Conservation (phyloP, 2,888 invertebrate genomes). For the Melitaea athalia region DNA sequence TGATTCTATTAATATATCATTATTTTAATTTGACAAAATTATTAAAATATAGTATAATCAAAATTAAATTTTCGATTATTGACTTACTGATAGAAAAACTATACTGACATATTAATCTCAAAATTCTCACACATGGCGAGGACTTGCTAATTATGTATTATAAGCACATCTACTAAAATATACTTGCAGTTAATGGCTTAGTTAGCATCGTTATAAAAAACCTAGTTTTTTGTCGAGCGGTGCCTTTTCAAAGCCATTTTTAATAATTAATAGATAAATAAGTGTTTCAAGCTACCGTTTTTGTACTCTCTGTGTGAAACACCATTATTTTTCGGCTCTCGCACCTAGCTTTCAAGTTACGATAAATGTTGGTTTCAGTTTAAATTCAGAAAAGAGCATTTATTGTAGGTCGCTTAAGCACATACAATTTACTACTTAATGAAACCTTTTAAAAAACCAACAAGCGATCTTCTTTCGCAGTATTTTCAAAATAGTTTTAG, state of each 20-base stretch:
- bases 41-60: too few relatives aligned
- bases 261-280: too few relatives aligned
- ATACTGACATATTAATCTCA: too few relatives aligned
- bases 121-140: too few relatives aligned
- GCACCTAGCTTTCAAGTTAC: constrained; percentile 31
- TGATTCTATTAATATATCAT: too few relatives aligned
- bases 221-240: not conserved
- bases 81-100: too few relatives aligned
- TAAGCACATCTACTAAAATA: too few relatives aligned
- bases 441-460: constrained; percentile 26
- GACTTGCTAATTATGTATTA: too few relatives aligned
- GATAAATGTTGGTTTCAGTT: constrained; percentile 32
- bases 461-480: constrained; percentile 18
- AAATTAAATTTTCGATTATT: too few relatives aligned
- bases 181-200: too few relatives aligned
- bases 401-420: constrained; percentile 34
- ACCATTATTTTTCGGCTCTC: constrained; percentile 19
- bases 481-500: not conserved
- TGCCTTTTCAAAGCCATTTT: not conserved
- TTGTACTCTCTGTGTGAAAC: not conserved
- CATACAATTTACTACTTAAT: constrained; percentile 31
- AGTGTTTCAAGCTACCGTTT: not conserved
- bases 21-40: too few relatives aligned
- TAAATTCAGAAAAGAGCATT: constrained; percentile 34
- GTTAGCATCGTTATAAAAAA: too few relatives aligned